These are phyloP conservation scores for Phenacoccus solenopsis DNA, from an alignment of 1,140 invertebrate genomes.

Conservation along the genomic window DNA sequence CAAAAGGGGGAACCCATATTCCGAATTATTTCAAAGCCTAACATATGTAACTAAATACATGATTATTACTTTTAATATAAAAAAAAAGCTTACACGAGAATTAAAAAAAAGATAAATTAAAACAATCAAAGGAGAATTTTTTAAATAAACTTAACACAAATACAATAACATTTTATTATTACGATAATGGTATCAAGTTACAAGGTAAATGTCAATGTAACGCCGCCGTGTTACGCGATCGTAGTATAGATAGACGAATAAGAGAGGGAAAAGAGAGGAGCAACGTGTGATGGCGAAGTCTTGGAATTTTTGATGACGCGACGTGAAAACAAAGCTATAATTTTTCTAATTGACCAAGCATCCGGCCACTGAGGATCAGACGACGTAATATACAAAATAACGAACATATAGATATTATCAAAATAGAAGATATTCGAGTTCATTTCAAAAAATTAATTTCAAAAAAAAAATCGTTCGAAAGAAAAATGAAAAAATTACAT, in stretches of 20 bases:
- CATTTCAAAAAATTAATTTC: too few species aligned
- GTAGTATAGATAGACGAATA: too few species aligned
- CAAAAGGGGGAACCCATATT: too few species aligned
- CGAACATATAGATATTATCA: too few species aligned
- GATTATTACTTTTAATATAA: background rate
- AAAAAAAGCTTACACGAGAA: background rate
- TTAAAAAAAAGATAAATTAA: too few species aligned
- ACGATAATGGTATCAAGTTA: background rate
- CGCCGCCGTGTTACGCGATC: too few species aligned
- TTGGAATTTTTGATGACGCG: too few species aligned
- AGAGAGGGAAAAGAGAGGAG: too few species aligned
- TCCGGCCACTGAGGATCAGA: background rate
- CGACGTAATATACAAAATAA: background rate
- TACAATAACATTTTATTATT: background rate
- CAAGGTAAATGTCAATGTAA: too few species aligned
- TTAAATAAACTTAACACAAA: background rate
- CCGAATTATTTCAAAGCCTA: background rate
- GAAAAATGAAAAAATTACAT: background rate
- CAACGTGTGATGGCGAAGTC: too few species aligned
- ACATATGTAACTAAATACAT: background rate
- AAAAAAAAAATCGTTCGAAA: background rate
- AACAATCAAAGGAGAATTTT: background rate
- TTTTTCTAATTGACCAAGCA: background rate
- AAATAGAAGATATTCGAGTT: too few species aligned
- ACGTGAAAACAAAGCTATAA: too few species aligned